phyloP scores from a whole-genome alignment of 2,888 invertebrate genomes.

The Cheilosia scutellata region DNA sequence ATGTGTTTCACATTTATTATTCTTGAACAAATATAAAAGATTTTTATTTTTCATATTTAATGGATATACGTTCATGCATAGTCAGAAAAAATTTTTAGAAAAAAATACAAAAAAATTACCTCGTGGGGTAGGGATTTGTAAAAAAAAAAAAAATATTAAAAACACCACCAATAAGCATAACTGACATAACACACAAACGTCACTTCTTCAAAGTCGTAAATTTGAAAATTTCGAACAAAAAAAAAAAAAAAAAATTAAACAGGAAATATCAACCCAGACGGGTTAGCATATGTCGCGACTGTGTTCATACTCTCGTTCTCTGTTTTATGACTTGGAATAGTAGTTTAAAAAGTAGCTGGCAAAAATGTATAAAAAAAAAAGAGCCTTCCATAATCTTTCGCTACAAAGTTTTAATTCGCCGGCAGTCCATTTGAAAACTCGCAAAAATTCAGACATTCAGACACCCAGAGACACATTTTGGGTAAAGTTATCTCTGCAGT shows the following conservation, averaged over 20 bases:
- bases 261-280: constrained; percentile 39
- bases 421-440: constrained; percentile 39
- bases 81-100: constrained; percentile 45
- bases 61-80: constrained; percentile 65
- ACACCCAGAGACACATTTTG: constrained; percentile 70
- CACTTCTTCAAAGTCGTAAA: constrained; percentile 21
- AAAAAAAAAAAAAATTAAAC: neutral
- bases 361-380: constrained; percentile 7
- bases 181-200: constrained; percentile 56
- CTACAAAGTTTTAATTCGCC: constrained; percentile 58
- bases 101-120: neutral
- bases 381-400: constrained; percentile 60
- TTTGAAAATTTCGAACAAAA: neutral
- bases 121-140: constrained; percentile 38
- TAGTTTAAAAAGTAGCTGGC: constrained; percentile 14
- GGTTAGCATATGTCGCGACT: constrained; percentile 63
- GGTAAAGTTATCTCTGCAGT: constrained; percentile 68
- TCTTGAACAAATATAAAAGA: constrained; percentile 68
- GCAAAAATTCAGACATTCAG: constrained; percentile 68
- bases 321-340: constrained; percentile 55
- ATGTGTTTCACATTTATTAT: constrained; percentile 70
- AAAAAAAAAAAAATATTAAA: constrained; percentile 27
- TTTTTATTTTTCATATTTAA: constrained; percentile 56
- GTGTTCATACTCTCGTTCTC: constrained; percentile 13
- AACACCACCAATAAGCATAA: constrained; percentile 64